Base-by-base conservation (phyloP, 1,140 invertebrate species). In the Heterodera schachtii region DNA sequence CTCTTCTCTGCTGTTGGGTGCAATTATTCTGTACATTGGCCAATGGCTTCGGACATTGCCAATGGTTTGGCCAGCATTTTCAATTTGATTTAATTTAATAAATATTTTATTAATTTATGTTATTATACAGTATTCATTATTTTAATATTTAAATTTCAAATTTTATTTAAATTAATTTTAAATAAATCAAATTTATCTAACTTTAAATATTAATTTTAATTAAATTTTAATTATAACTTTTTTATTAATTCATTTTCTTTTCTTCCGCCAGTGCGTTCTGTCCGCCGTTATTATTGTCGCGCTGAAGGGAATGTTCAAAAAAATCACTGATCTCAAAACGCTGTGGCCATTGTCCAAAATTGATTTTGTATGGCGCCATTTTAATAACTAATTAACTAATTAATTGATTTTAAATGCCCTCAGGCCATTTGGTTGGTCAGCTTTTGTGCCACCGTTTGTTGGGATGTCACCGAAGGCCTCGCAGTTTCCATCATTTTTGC, bases 341-440 rank as follows among this genome's bases (percentile, higher is more conserved):
- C 84, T 89, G 13, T 89, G 89, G 89, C 88, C 87, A 3, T 71
- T 90, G 3, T 89, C 88, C 6, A 90, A 90, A 71, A 88, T 88
- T 49, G 88, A 89, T 75, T 89, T 87, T 84, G 83, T 87, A 70
- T 78, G 71, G 69, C 41, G 19, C 11, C 13, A 49, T 2, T 31
- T 70, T 16, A 71, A n/a, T n/a, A n/a, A n/a, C n/a, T n/a, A n/a
- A 31, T 21, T 21, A 43, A 43, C 8, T 41, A 11, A 71, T 46
- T 41, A 4, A 43, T 71, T 46, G 41, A 16, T 43, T 43, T 76
- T 41, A 11, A n/a, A 13, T 13, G 13, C 60, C 78, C 82, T 79
- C 41, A 87, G 86, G 71, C 71, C 60, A 90, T 89, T 73, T 89
- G 88, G 87, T 44, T 89, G 31, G 86, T 89, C n/a, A 88, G 86